phyloP scores from a whole-genome alignment of 2,888 invertebrate genomes.

The Coelopa pilipes region DNA sequence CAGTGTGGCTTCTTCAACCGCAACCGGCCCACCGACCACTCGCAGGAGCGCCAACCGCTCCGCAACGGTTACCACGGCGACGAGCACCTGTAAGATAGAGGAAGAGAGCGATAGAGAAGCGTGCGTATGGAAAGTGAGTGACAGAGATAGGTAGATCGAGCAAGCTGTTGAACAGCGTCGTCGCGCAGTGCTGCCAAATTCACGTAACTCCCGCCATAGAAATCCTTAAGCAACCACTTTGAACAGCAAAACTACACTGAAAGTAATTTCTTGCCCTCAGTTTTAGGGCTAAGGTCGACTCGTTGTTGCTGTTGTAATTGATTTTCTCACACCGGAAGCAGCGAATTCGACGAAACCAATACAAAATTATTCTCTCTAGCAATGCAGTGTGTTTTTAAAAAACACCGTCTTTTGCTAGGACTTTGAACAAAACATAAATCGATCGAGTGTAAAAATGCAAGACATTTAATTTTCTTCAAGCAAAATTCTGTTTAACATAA shows the following conservation, averaged over 20 bases:
- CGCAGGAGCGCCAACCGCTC: slow-evolving; percentile 85
- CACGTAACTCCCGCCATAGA: slow-evolving; percentile 22
- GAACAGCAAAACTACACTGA: slow-evolving; percentile 17
- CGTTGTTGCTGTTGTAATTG: too few species aligned
- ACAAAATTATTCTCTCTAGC: background rate
- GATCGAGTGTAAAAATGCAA: slow-evolving; percentile 40
- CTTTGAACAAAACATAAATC: slow-evolving; percentile 4
- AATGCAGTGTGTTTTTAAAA: background rate
- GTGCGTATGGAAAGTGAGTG: too few species aligned
- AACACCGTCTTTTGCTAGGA: background rate
- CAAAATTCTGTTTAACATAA: slow-evolving; percentile 28
- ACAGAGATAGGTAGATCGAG: background rate
- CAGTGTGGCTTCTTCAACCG: slow-evolving; percentile 95
- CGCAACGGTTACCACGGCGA: slow-evolving; percentile 80
- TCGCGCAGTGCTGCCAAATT: slow-evolving; percentile 29
- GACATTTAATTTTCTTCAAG: slow-evolving; percentile 36
- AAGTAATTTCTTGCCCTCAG: background rate
- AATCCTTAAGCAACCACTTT: slow-evolving; percentile 32
- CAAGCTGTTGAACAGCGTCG: slow-evolving; percentile 21
- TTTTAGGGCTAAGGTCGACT: background rate
- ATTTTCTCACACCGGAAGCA: too few species aligned
- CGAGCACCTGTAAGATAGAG: slow-evolving; percentile 73
- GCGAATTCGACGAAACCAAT: too few species aligned
- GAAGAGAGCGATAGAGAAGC: background rate
- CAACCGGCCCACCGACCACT: slow-evolving; percentile 80